Base-by-base conservation (phyloP, 2,797 vertebrate species). In the Scarus forsteni region DNA sequence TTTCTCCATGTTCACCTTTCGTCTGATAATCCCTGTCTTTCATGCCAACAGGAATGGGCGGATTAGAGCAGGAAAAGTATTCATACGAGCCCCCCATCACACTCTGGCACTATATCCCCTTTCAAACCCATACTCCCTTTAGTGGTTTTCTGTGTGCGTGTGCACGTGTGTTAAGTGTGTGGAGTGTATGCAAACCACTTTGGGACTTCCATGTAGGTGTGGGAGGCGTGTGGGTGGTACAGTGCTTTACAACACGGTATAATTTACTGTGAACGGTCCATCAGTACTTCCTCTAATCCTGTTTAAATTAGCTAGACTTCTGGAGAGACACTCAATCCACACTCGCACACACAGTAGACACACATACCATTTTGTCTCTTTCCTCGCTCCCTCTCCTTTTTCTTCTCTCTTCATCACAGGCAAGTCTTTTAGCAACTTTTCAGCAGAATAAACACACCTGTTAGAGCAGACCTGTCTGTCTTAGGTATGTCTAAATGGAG, bases 1-100 rank as follows among this genome's bases (percentile, higher is more conserved):
- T 81, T 84, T 79, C 77, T 91, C 71, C 84, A 49, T 88, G 85
- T 90, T 92, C 87, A 85, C 87, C 89, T 92, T 92, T 86, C 84
- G 73, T 85, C 79, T 80, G 73, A 66, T 93, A 92, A 93, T 93
- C 90, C 87, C 19, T 1, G 62, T 78, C 85, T 86, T 93, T 91
- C 90, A 84, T 88, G 82, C 85, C 85, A 77, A 91, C 86, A 89
- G 89, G 81, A 91, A 87, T 54, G 70, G 80, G 76, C 19, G 83
- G 92, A 93, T 93, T 92, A 92, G 66, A 88, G 81, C 73, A 57
- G 80, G 85, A 80, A 84, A 89, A 77, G 77, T 72, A 75, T 85
- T 89, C 84, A 67, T 70, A 73, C 74, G 70, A 63, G 71, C 80
- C 77, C 9, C 76, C 61, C n/a, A n/a, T 79, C 45, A 3, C 71